phyloP scores from a whole-genome alignment of 2,888 invertebrate genomes.

The Hydropsyche betteni region DNA sequence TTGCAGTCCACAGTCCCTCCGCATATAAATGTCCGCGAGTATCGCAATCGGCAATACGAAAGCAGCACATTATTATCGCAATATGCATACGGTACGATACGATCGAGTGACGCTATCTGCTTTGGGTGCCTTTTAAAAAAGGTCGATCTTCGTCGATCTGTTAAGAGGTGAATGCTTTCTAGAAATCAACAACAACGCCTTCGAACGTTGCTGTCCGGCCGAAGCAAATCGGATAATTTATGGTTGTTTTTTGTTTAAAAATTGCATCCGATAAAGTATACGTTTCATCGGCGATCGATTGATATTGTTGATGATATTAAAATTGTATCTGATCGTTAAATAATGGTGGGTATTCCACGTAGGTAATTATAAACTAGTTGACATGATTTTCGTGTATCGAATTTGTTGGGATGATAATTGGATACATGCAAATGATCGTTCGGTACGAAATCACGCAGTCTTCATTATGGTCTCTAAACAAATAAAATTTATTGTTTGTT shows the following conservation, averaged over 20 bases:
- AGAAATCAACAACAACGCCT: not conserved
- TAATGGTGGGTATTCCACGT: no score
- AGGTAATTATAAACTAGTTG: not conserved
- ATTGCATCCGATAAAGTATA: no score
- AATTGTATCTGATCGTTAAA: no score
- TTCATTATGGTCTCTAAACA: not conserved
- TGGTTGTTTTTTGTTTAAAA: no score
- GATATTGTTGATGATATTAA: no score
- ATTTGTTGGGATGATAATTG: not conserved
- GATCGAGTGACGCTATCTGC: slow-evolving; percentile 17
- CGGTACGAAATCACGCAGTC: not conserved
- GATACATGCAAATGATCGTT: not conserved
- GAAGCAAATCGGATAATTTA: no score
- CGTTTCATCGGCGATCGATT: no score
- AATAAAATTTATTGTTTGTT: slow-evolving; percentile 11
- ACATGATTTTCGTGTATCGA: not conserved
- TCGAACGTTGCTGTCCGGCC: no score
- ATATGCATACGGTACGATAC: not conserved
- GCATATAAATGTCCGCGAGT: slow-evolving; percentile 22
- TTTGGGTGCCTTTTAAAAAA: not conserved
- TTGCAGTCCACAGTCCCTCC: not conserved
- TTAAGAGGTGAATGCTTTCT: not conserved
- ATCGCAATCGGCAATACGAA: slow-evolving; percentile 1
- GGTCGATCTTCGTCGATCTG: no score
- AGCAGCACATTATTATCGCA: slow-evolving; percentile 2